Conservation (phyloP, 2,888 invertebrate genomes). For the Didymodactylos carnosus region DNA sequence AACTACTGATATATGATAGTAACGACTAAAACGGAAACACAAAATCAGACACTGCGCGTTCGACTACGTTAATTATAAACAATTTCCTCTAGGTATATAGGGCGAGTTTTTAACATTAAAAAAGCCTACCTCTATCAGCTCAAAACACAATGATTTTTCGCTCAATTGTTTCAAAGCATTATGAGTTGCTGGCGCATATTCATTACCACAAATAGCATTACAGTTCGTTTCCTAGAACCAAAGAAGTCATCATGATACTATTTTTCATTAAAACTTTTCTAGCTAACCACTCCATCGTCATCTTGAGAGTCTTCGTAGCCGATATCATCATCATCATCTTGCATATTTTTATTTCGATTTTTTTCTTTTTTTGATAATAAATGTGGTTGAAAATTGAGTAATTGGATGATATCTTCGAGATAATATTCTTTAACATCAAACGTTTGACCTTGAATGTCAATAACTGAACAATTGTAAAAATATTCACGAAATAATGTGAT, state of each 20-base stretch:
- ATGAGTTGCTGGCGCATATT: constrained; percentile 41
- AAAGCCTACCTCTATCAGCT: constrained; percentile 56
- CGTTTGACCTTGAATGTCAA: constrained; percentile 69
- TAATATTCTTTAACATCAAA: constrained; percentile 73
- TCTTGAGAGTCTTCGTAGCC: constrained; percentile 37
- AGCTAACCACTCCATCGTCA: constrained; percentile 31
- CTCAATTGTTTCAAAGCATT: constrained; percentile 53
- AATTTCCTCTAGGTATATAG: background rate
- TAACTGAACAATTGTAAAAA: constrained; percentile 69
- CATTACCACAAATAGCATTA: constrained; percentile 43
- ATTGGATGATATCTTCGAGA: constrained; percentile 72
- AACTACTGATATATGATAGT: constrained; percentile 36
- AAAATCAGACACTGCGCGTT: constrained; percentile 2
- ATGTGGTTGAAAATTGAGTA: constrained; percentile 39
- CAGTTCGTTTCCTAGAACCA: constrained; percentile 33
- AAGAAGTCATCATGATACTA: too few relatives aligned
- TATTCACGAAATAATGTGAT: constrained; percentile 72
- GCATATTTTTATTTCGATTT: constrained; percentile 40
- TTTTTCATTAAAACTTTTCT: too few relatives aligned
- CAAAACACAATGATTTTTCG: constrained; percentile 78
- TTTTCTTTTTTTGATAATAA: constrained; percentile 52
- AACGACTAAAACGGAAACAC: constrained; percentile 45
- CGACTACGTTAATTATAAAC: constrained; percentile 3
- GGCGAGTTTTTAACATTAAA: background rate
- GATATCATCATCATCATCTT: constrained; percentile 41